Percentiles rank a stretch among this genome's conserved stretches.
Evolutionary conservation across 2,888 invertebrate species (phyloP).

Genomic region (Drosophila hamatofila): DNA sequence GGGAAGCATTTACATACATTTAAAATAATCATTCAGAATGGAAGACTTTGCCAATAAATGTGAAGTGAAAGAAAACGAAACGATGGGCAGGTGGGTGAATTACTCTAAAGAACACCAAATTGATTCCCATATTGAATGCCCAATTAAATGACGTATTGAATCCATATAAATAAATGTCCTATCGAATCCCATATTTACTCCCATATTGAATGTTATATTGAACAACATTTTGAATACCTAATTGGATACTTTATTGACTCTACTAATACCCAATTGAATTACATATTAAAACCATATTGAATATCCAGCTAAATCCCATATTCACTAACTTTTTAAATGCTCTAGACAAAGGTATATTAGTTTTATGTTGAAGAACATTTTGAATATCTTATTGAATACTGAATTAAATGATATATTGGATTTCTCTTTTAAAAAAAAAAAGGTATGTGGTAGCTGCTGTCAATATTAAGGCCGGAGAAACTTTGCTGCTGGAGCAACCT

Average conservation of each 20-base stretch:
- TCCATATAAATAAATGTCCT: neutral
- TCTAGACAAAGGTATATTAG: neutral
- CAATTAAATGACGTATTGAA: neutral
- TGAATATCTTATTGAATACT: neutral
- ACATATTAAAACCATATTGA: too few species aligned
- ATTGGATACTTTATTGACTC: too few species aligned
- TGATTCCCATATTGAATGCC: neutral
- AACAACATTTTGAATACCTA: too few species aligned
- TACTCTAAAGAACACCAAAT: neutral
- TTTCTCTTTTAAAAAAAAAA: too few species aligned
- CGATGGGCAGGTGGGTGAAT: conserved; percentile 77
- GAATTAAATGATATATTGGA: too few species aligned
- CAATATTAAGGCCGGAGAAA: conserved; percentile 87
- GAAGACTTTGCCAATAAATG: conserved; percentile 81
- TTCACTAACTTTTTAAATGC: neutral
- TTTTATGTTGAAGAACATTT: neutral
- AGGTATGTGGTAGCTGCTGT: conserved; percentile 85
- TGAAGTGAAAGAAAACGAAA: conserved; percentile 70
- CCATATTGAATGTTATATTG: too few species aligned
- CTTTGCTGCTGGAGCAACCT: conserved; percentile 87
- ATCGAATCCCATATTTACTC: neutral
- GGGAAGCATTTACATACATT: neutral
- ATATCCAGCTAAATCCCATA: too few species aligned
- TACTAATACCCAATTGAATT: too few species aligned
- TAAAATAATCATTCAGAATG: conserved; percentile 43